phyloP scores from a whole-genome alignment of 2,797 vertebrate genomes.

The Melanitta fusca region DNA sequence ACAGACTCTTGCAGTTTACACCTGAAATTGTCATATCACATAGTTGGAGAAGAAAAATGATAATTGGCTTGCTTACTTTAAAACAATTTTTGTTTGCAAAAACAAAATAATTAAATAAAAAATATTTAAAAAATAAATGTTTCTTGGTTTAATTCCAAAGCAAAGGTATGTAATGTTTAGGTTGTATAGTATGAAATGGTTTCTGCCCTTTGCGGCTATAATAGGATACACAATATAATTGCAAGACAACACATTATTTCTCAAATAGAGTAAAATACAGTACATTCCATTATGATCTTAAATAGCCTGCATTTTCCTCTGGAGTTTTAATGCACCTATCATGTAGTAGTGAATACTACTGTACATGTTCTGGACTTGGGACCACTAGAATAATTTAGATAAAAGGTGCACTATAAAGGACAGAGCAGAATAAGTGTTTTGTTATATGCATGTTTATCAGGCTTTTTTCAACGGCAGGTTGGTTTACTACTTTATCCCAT shows the following conservation, averaged over 20 bases:
- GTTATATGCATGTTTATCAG: neutral
- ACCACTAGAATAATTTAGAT: constrained; percentile 24
- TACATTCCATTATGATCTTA: neutral
- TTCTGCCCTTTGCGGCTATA: neutral
- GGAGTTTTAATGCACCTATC: neutral
- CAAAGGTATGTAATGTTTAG: neutral
- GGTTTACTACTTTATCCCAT: neutral
- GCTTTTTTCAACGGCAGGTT: neutral
- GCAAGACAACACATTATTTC: neutral
- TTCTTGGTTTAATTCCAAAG: neutral
- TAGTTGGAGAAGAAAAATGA: neutral
- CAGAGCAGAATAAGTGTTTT: neutral
- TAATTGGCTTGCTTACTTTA: neutral
- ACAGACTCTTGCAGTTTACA: neutral
- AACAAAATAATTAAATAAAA: neutral
- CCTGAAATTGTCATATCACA: neutral
- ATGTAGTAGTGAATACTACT: neutral
- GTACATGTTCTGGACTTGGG: neutral
- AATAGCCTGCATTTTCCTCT: neutral
- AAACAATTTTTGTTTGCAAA: neutral
- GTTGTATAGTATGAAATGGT: neutral
- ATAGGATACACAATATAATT: neutral
- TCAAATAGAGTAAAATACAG: constrained; percentile 8
- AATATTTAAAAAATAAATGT: neutral
- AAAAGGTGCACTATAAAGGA: constrained; percentile 10